phyloP scores from a whole-genome alignment of 2,888 invertebrate genomes.

The Acanthopleura granulata region DNA sequence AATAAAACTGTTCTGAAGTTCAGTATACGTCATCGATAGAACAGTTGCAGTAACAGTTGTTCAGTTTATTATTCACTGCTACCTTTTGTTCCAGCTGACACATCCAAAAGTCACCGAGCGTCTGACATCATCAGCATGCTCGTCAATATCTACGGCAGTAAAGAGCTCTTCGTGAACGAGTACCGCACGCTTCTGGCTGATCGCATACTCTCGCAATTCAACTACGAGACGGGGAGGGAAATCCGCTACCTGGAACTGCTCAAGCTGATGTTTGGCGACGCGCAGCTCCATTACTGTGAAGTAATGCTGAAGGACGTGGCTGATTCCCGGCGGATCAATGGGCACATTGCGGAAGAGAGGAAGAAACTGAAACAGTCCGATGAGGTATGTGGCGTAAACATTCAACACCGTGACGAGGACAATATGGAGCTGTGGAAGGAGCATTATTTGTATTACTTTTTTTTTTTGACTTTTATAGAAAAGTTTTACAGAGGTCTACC shows the following conservation, averaged over 20 bases:
- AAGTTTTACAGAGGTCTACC: no score
- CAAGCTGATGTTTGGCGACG: constrained; percentile 92
- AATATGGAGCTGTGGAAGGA: no score
- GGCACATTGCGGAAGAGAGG: constrained; percentile 69
- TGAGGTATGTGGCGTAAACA: no score
- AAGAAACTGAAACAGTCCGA: constrained; percentile 29
- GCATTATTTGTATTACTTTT: no score
- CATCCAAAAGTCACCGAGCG: constrained; percentile 76
- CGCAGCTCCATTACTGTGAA: constrained; percentile 96
- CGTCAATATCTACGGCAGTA: constrained; percentile 98
- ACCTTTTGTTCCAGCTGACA: constrained; percentile 70
- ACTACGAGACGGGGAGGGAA: constrained; percentile 80
- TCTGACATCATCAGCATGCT: constrained; percentile 98
- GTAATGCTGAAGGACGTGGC: constrained; percentile 98
- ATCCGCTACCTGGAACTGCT: constrained; percentile 88
- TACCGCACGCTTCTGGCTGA: constrained; percentile 95
- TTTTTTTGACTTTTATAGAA: no score
- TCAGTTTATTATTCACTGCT: neutral
- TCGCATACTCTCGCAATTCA: constrained; percentile 76
- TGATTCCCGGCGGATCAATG: constrained; percentile 94
- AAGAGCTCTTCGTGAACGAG: constrained; percentile 97
- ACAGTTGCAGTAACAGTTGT: no score
- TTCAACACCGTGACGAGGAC: no score
- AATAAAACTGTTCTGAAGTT: no score
- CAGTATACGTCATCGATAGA: no score